Evolutionary conservation across 2,113 vertebrate species (phyloP), one percentile per base, ranked within the genome.

Genomic region (Zootoca vivipara): DNA sequence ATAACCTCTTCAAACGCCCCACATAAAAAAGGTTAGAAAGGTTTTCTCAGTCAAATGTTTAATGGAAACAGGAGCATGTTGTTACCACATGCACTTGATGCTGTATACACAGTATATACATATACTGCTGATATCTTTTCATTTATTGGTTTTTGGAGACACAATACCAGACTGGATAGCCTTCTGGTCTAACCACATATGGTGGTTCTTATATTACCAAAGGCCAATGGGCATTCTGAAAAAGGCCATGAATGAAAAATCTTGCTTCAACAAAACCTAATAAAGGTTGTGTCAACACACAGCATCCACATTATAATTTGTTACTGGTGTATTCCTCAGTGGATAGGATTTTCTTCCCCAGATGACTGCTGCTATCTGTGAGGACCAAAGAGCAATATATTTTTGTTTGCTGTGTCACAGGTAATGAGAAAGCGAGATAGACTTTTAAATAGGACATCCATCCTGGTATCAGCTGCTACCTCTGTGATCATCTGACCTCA

Each of bases 381-480:
- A 81, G 78, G 46, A 58, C 78, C n/a, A 79, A 80, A 70, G 12
- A 42, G 52, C 52, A 62, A 64, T 87, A 81, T 64, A 73, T 82
- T 82, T 64, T 73, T 73, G 86, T 87, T 82, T 87, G 42, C 28
- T 82, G 42, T 82, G 69, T 87, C 78, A 82, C 12, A 22, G 69
- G 78, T 82, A 87, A 87, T 87, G 42, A 81, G 69, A 82, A 73
- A 82, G 67, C 26, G 86, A 87, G 78, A 82, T 82, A 74, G 78
- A 74, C 69, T 82, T 87, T 87, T 87, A 87, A 87, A 74, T n/a
- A 87, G 52, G 62, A 42, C 69, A 87, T 64, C 35, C 78, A 82
- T 87, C 69, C 69, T 33, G 70, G 35, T 22, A 73, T 70, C 86
- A 62, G 9, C 26, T 33, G 69, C 78, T 64, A 52, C 35, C 35